Evolutionary conservation across 2,113 vertebrate species (phyloP), one percentile per base, ranked within the genome.

Genomic region (Mola mola): DNA sequence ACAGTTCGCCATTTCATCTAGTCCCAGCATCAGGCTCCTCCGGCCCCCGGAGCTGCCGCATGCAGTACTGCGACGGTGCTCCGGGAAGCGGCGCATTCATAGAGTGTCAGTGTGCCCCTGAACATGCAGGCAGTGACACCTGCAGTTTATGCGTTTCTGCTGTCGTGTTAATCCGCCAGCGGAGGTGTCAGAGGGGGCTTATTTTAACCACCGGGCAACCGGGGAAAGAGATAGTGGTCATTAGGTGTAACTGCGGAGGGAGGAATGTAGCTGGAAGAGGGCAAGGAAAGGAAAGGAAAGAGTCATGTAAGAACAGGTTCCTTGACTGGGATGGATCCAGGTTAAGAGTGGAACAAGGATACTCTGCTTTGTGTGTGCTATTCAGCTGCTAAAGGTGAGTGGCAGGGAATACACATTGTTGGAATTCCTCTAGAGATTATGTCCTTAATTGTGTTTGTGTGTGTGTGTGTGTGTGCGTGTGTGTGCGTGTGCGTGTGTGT

Each of bases 131-230:
- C 82, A 19, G 53, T 50, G 71, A 68, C 86, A 87, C 77, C 88
- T 90, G n/a, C n/a, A n/a, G n/a, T n/a, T n/a, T n/a, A n/a, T n/a
- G n/a, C n/a, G 85, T 90, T 87, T 84, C 85, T 84, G 81, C 79
- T 43, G 81, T 80, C 81, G 79, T 69, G 88, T 87, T 89, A 87
- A 90, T 88, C 78, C 85, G 75, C 79, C 76, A 70, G 78, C 73
- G 78, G 84, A 88, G 70, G 89, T 88, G 86, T 90, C 83, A 83
- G 85, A 65, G 66, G 75, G 82, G 74, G 72, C 47, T 88, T 88
- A 86, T 88, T 89, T 89, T 88, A 89, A 89, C 79, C 83, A 75
- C 53, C 17, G 71, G 73, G 51, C 68, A 65, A 59, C 64, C 50
- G 64, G 72, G 66, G 75, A 81, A 75, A 66, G 79, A 82, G 84